Conservation (phyloP, 2,797 vertebrate species). For the Phylloscopus collybita region DNA sequence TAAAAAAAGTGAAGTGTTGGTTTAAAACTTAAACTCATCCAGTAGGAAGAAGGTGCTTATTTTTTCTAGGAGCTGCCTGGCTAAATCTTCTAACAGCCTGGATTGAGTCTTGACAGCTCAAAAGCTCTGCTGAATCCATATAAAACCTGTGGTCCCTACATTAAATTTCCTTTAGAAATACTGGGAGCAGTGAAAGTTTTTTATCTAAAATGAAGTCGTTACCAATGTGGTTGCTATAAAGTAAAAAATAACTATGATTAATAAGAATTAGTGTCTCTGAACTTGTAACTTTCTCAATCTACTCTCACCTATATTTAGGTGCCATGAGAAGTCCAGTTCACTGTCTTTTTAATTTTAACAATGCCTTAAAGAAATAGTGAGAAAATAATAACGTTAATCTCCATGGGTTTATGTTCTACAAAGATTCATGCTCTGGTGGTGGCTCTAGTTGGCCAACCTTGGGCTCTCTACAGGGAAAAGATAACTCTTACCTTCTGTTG, state of each 20-base stretch:
- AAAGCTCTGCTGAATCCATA: background rate
- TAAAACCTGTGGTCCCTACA: background rate
- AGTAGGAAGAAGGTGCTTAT: background rate
- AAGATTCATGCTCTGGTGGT: background rate
- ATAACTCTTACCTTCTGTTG: background rate
- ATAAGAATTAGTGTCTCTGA: background rate
- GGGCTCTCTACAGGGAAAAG: background rate
- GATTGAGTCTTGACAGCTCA: background rate
- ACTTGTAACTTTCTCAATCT: background rate
- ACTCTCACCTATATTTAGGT: background rate
- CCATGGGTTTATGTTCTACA: background rate
- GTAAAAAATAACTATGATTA: background rate
- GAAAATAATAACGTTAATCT: background rate
- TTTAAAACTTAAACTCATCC: constrained; percentile 13
- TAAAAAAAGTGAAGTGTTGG: background rate
- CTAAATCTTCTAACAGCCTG: background rate
- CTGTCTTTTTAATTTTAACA: background rate
- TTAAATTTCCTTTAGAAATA: background rate
- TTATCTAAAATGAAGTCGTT: constrained; percentile 48
- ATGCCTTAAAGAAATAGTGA: background rate
- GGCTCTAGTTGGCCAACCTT: background rate
- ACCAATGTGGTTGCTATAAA: constrained; percentile 7
- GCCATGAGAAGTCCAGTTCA: background rate
- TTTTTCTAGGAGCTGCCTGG: background rate
- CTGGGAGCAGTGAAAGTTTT: constrained; percentile 2